Evolutionary conservation across 2,113 vertebrate species (phyloP).

Genomic region (Sorex fumeus): DNA sequence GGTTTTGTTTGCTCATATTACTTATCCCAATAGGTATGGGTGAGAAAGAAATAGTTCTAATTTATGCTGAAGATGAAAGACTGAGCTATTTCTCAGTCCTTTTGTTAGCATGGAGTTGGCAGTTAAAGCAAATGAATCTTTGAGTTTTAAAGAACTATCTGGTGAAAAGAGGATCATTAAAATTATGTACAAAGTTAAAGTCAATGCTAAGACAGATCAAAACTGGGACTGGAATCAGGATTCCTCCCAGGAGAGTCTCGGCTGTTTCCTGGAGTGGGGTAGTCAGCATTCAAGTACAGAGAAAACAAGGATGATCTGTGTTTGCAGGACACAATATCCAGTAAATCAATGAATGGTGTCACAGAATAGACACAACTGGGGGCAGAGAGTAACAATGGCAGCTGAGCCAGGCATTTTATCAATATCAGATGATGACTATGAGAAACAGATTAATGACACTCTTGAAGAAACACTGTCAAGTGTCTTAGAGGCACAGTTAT

Average conservation of each 20-base stretch:
- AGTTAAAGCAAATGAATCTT: background rate
- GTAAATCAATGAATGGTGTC: background rate
- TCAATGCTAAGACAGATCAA: background rate
- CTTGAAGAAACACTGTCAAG: constrained; percentile 3
- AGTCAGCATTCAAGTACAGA: background rate
- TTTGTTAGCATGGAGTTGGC: background rate
- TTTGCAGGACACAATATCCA: background rate
- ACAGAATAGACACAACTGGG: background rate
- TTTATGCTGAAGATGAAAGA: constrained; percentile 36
- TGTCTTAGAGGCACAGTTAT: constrained; percentile 92
- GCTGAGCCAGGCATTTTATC: background rate
- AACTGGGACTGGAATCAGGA: background rate
- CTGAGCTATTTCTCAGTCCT: background rate
- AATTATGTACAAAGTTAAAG: constrained; percentile 1
- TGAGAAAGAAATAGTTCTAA: constrained; percentile 12
- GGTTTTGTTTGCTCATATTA: background rate
- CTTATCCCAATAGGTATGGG: constrained; percentile 3
- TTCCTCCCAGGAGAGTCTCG: background rate
- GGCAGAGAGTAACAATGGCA: background rate
- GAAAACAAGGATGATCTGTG: background rate
- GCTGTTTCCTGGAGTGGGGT: background rate
- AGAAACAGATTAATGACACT: background rate
- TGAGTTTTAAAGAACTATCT: background rate
- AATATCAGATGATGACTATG: background rate
- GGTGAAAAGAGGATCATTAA: background rate